Base-by-base conservation (phyloP, 1,140 invertebrate species). In the Mizuhopecten yessoensis region DNA sequence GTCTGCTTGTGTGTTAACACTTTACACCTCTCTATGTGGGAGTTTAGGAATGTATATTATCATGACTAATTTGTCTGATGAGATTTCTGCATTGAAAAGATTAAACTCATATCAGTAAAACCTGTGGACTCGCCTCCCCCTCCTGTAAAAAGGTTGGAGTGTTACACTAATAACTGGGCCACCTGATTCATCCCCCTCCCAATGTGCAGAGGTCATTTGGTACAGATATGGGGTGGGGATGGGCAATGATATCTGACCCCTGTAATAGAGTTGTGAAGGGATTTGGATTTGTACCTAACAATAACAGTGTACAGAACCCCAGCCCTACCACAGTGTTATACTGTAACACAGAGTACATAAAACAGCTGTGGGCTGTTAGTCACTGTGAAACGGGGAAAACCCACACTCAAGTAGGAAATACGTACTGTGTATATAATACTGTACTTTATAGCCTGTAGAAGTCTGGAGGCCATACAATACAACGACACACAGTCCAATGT, bases 131-230 rank as follows among this genome's bases (percentile, higher is more conserved):
- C n/a, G 0, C 9, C 57, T 29, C 23, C 57, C 57, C 42, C 17
- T 9, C 57, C 57, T 75, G n/a, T 75, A 29, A 29, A 17, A 29
- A 75, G n/a, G 57, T 75, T 23, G 57, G 57, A 39, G 36, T 5
- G 36, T 39, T 57, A 23, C 45, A 75, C n/a, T 75, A 75, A n/a
- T 75, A 75, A 17, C 23, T 75, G 29, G 57, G 57, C 29, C 57
- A 75, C 2, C 57, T 75, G 57, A 75, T 75, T 75, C 57, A 75
- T 29, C 57, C 57, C n/a, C 57, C 57, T 75, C 57, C 57, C 57
- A 7, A 45, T 45, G 42, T 23, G 7, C 29, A 29, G 57, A 29
- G 57, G 57, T 75, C 57, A 75, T n/a, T 75, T 0, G 57, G 57
- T 75, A 75, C 57, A 75, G 29, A 75, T 75, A 13, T 75, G 23